phyloP scores from a whole-genome alignment of 2,888 invertebrate genomes.

The Serripes groenlandicus region DNA sequence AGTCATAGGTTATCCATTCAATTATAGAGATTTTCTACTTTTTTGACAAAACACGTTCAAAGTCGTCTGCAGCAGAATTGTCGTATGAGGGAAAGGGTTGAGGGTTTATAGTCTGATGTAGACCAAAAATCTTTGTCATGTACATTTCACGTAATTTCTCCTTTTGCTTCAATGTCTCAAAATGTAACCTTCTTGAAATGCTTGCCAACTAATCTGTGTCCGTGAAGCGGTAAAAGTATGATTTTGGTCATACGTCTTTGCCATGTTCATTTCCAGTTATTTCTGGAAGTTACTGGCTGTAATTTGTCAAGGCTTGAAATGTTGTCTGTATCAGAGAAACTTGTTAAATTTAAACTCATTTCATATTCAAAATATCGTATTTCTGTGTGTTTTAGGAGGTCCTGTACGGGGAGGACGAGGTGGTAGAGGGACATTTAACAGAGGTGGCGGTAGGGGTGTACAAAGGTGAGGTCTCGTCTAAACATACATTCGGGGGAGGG shows the following conservation, averaged over 20 bases:
- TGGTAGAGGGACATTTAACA: slow-evolving; percentile 11
- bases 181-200: neutral
- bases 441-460: slow-evolving; percentile 13
- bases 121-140: neutral
- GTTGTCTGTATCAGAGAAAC: too few species aligned
- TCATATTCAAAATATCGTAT: too few species aligned
- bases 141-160: neutral
- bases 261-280: neutral
- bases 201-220: neutral
- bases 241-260: too few species aligned
- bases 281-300: too few species aligned
- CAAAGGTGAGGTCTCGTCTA: slow-evolving; percentile 1
- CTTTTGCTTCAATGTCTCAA: neutral
- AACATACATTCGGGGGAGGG: too few species aligned
- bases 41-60: too few species aligned
- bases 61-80: too few species aligned
- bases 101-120: neutral
- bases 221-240: neutral
- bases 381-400: neutral
- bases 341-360: too few species aligned
- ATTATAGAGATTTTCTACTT: too few species aligned
- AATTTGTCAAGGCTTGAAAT: too few species aligned
- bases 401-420: slow-evolving; percentile 6
- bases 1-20: too few species aligned
- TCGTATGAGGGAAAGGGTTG: too few species aligned